phyloP scores from a whole-genome alignment of 2,888 invertebrate species.

The Stenolophus ochropezus region DNA sequence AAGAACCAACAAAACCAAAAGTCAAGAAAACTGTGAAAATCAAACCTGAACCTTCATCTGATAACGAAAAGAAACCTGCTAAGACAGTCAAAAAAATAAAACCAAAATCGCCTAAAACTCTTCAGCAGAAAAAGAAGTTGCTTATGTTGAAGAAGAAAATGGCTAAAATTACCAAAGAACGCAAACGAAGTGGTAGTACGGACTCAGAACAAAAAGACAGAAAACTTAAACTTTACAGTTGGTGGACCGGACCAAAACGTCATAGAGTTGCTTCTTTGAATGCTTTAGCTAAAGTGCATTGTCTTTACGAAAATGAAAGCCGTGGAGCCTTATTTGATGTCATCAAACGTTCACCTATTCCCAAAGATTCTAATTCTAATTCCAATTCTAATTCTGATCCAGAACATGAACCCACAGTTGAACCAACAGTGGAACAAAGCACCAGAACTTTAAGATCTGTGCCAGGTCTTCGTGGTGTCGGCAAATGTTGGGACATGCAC shows the following conservation, averaged over 20 bases:
- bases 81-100: constrained; percentile 69
- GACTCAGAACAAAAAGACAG: constrained; percentile 67
- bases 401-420: constrained; percentile 39
- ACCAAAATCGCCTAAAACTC: constrained; percentile 67
- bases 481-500: constrained; percentile 90
- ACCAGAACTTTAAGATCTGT: constrained; percentile 81
- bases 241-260: constrained; percentile 87
- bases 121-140: constrained; percentile 65
- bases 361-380: constrained; percentile 61
- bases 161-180: constrained; percentile 57
- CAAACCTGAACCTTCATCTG: constrained; percentile 58
- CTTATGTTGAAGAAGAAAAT: constrained; percentile 65
- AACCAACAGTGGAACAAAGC: constrained; percentile 62
- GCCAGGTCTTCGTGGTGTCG: constrained; percentile 84
- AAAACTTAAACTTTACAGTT: constrained; percentile 79
- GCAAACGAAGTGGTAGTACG: constrained; percentile 59
- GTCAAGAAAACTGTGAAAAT: constrained; percentile 53
- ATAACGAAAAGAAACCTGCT: constrained; percentile 60
- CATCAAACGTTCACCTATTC: constrained; percentile 72
- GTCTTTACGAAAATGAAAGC: constrained; percentile 92
- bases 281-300: constrained; percentile 92
- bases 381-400: constrained; percentile 44
- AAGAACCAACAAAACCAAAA: constrained; percentile 17
- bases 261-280: constrained; percentile 92
- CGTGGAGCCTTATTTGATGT: constrained; percentile 79